These are phyloP conservation scores for Gasterosteus nipponicus DNA, from an alignment of 2,113 vertebrate genomes.

Conservation along the genomic window DNA sequence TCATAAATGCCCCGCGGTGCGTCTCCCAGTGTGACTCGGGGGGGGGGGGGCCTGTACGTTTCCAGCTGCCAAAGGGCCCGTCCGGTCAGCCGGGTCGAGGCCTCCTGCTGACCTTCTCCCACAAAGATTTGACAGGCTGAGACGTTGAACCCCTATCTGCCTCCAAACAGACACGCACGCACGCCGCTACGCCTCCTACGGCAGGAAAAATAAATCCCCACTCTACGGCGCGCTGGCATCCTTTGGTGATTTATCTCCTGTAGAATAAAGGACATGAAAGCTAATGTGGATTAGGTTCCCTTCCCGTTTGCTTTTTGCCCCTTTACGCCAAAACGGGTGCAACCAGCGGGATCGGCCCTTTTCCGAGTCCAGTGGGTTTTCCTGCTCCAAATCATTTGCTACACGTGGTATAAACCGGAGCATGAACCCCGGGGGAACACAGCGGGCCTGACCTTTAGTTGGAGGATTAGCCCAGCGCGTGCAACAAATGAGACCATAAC, in stretches of 20 bases:
- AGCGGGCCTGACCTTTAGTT: constrained; percentile 47
- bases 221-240: not conserved
- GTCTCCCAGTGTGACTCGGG: constrained; percentile 2
- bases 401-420: not conserved
- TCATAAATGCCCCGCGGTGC: constrained; percentile 4
- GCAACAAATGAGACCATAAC: constrained; percentile 20
- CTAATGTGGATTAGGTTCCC: not conserved
- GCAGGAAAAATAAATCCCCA: constrained; percentile 38
- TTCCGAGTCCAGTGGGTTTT: not conserved
- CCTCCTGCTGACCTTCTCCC: constrained; percentile 23
- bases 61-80: constrained; percentile 7
- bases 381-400: not conserved
- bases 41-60: constrained; percentile 18
- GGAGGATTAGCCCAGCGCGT: constrained; percentile 38
- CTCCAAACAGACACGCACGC: constrained; percentile 46
- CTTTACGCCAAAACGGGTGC: not conserved
- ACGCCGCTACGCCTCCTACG: not conserved
- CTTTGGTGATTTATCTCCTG: constrained; percentile 5
- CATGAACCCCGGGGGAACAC: not conserved
- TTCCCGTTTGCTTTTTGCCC: not conserved
- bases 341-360: not conserved
- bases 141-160: constrained; percentile 46
- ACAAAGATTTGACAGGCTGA: constrained; percentile 42
- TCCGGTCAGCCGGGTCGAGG: constrained; percentile 38
- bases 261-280: not conserved